Evolutionary conservation across 1,140 invertebrate species (phyloP), one percentile per base, ranked within the genome.

Genomic region (Galleria mellonella): DNA sequence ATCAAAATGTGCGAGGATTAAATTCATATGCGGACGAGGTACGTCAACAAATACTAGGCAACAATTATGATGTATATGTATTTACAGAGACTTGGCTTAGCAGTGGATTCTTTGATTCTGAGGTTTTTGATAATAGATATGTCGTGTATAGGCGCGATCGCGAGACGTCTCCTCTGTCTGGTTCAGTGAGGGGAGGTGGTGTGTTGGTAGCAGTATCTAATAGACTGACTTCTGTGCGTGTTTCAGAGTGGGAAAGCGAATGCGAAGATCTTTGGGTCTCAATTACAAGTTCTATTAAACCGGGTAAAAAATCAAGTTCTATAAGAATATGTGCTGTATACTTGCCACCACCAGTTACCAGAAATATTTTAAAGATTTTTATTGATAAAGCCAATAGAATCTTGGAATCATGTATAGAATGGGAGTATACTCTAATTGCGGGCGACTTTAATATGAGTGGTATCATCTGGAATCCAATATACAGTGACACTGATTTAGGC

Each of bases 221-320:
- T n/a, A n/a, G n/a, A n/a, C n/a, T n/a, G n/a, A n/a, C n/a, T n/a
- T n/a, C n/a, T n/a, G n/a, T n/a, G n/a, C n/a, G n/a, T n/a, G 4
- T 14, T 5, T 9, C 7, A 2, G 12, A 9, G 14, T 32, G 29
- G 39, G 29, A 43, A 9, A 43, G 42, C 35, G 27, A n/a, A 4
- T 33, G 14, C 17, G 42, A 43, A 17, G 42, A 43, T 73, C 35
- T 36, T 38, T 42, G 17, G 43, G n/a, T 73, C n/a, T n/a, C n/a
- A n/a, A n/a, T n/a, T n/a, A n/a, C n/a, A n/a, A 6, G 9, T 11
- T 27, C 3, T 43, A 27, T 33, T 28, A 17, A 9, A 43, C 7
- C 17, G 13, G 15, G 31, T 9, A 14, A 13, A 13, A 9, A 11
- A 9, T 9, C 2, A 6, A 27, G 3, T 32, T 11, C 14, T 23